A percentile compares a stretch with the other conserved stretches of the same genome.
Evolutionary conservation across 2,888 invertebrate species (phyloP).

Genomic region (Melieria picta): DNA sequence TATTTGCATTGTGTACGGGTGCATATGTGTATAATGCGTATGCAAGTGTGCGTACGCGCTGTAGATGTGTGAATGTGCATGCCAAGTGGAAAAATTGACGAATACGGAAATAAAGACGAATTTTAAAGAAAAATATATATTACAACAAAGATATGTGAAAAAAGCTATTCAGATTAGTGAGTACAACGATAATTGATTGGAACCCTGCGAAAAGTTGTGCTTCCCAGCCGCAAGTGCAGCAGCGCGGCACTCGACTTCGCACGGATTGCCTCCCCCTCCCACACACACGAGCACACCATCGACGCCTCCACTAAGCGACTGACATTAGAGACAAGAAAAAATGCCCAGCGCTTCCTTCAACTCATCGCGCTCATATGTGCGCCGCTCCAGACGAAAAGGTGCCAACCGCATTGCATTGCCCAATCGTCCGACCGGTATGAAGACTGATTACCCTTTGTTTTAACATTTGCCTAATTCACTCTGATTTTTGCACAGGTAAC

Average conservation of each 20-base stretch:
- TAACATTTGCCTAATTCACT: conserved; percentile 50
- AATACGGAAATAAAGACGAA: not conserved
- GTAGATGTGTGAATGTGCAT: not conserved
- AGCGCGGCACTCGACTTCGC: too few species aligned
- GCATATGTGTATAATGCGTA: not conserved
- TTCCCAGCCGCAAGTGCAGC: too few species aligned
- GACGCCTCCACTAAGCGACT: too few species aligned
- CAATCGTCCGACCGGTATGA: conserved; percentile 62
- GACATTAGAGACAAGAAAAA: conserved; percentile 42
- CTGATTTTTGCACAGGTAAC: conserved; percentile 48
- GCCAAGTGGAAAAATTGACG: not conserved
- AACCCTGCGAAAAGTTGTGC: too few species aligned
- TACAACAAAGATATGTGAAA: too few species aligned
- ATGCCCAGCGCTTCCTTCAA: conserved; percentile 96
- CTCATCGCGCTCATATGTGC: conserved; percentile 90
- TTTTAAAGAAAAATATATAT: too few species aligned
- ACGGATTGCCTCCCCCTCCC: too few species aligned
- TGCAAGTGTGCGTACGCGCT: not conserved
- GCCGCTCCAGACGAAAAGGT: conserved; percentile 92
- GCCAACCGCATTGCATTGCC: conserved; percentile 77
- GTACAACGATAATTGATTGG: too few species aligned
- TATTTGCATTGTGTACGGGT: not conserved
- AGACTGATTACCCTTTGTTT: not conserved
- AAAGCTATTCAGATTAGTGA: too few species aligned
- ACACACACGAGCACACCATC: too few species aligned